Base-by-base conservation (phyloP, 2,113 vertebrate species). In the Urocitellus parryii region DNA sequence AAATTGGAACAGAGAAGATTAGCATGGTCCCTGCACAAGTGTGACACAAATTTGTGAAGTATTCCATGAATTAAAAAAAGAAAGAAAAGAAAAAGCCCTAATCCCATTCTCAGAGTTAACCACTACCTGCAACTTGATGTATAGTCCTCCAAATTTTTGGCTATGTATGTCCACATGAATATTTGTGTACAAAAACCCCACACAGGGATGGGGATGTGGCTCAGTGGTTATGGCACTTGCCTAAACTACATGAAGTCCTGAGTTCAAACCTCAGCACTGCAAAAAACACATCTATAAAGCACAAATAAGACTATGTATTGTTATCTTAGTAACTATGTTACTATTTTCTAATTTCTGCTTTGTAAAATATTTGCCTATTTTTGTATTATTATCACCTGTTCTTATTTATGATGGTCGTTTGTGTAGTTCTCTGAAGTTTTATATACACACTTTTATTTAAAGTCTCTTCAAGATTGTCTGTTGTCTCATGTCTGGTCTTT, bases 391-490 rank as follows among this genome's bases (percentile, higher is more conserved):
- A 58, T 34, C 58, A 61, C 11, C 67, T 92, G 12, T 85, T 89
- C 65, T 88, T 94, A 80, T 80, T 86, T 93, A 68, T 79, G 45
- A 32, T 81, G 45, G 9, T 32, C 34, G 77, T 88, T 96, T 53
- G 89, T 80, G 74, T 76, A 86, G 29, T 80, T 95, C 48, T 58
- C 73, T 85, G 11, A 80, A 68, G 37, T 96, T 88, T 84, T 65
- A 79, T 67, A 34, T 34, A 74, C 79, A 77, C 20, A 51, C 39
- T 90, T 91, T 83, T 37, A 45, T 80, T 88, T 61, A 87, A 88
- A 56, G 63, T 39, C 24, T 45, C 32, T 81, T 90, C 27, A 39
- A 76, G 45, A 39, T 58, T 83, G 27, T 61, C 4, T 88, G 8
- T 74, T 73, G 48, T 80, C 32, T 90, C 13, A 65, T 20, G 29